Percentiles rank a stretch among this genome's conserved stretches.
Evolutionary conservation across 2,797 vertebrate genomes (phyloP).

Genomic region (Sebastes steindachneri): DNA sequence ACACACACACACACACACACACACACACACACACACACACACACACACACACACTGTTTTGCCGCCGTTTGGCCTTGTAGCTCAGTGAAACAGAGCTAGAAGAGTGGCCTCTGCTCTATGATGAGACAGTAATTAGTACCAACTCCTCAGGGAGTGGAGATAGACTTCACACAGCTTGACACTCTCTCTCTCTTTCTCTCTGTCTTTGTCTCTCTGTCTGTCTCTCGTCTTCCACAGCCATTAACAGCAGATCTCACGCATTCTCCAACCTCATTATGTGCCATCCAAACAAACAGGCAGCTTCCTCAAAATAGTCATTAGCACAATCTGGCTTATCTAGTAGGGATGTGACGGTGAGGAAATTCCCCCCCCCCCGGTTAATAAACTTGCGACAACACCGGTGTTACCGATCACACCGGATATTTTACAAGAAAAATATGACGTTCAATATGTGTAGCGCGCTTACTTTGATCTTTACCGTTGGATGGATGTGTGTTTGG

Average conservation of each 20-base stretch:
- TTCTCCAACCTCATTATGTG: conserved; percentile 49
- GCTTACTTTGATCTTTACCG: too few relatives aligned
- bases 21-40: neutral
- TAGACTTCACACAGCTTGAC: conserved; percentile 57
- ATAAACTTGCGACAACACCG: too few relatives aligned
- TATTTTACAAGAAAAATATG: too few relatives aligned
- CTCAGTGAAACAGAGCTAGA: conserved; percentile 51
- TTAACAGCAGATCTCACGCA: conserved; percentile 36
- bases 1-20: neutral
- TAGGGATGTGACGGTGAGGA: neutral
- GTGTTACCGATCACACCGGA: too few relatives aligned
- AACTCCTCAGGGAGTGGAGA: conserved; percentile 69
- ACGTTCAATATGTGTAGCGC: too few relatives aligned
- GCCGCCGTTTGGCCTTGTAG: conserved; percentile 43
- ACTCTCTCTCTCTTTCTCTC: neutral
- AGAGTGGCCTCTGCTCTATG: conserved; percentile 55
- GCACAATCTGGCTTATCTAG: conserved; percentile 8
- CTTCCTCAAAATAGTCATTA: conserved; percentile 32
- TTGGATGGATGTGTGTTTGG: too few relatives aligned
- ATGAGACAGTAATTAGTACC: conserved; percentile 74
- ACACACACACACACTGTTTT: conserved; percentile 5
- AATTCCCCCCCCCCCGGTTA: too few relatives aligned
- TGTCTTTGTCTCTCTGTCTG: neutral
- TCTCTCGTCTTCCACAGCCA: conserved; percentile 13
- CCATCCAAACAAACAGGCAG: conserved; percentile 31